Evolutionary conservation across 2,113 vertebrate genomes (phyloP), one percentile per base, ranked within the genome.

Genomic region (Eurypyga helias): DNA sequence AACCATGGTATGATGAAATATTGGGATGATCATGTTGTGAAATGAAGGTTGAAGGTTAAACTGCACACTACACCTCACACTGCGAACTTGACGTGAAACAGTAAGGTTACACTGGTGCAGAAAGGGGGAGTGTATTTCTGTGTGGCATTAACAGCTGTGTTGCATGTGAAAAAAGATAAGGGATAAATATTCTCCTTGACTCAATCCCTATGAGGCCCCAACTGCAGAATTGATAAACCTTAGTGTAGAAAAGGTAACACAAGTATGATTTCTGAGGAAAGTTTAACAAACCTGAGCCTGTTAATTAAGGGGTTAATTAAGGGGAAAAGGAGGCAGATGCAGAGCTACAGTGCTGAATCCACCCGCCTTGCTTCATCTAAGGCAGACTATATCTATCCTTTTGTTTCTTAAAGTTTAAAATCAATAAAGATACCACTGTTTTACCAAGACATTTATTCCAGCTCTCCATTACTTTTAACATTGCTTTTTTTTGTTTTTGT

Each of bases 11-110:
- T n/a, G n/a, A n/a, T n/a, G n/a, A n/a, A n/a, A n/a, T n/a, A n/a
- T n/a, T n/a, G n/a, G n/a, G n/a, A 70, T 71, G 31, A 17, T 1
- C 6, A 54, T 8, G 7, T 17, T 83, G 2, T 69, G 41, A 48
- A 79, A 69, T 31, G 6, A 70, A 84, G 29, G 24, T 46, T 31
- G 6, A 70, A 84, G 29, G 24, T 46, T 69, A 51, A 61, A 51
- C 25, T 46, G 21, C 66, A 21, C 17, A 51, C 38, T 58, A 2
- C 19, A 10, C 7, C 29, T 45, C 24, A 25, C 4, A 3, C 2
- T 51, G 45, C 20, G 60, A 58, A 67, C 45, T 11, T 60, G 15
- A 54, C 0, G 0, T 17, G 7, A 73, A 26, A 6, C 38, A 38
- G 15, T 26, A 51, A 48, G 76, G 13, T 29, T 21, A 61, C 28